Conservation (phyloP, 2,888 invertebrate genomes). For the Caenorhabditis parvicauda region DNA sequence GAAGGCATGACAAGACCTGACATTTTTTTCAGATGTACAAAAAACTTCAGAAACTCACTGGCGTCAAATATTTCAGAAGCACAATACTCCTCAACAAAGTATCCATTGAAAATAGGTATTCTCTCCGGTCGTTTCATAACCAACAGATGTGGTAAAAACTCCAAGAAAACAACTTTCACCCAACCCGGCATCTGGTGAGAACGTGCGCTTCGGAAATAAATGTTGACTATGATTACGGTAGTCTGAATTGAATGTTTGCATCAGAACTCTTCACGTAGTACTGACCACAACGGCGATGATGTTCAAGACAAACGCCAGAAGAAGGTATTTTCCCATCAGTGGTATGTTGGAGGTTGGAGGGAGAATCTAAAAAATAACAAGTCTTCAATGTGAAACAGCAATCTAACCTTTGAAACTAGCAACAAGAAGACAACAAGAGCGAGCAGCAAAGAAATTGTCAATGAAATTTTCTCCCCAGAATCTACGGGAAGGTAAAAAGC, state of each 20-base stretch:
- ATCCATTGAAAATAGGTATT: constrained; percentile 54
- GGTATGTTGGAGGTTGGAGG: constrained; percentile 97
- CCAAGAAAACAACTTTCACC: constrained; percentile 85
- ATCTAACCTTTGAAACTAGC: constrained; percentile 79
- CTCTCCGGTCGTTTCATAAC: constrained; percentile 83
- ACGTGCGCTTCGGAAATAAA: constrained; percentile 95
- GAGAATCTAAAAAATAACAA: constrained; percentile 71
- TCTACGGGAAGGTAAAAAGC: constrained; percentile 98
- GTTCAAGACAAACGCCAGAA: constrained; percentile 98
- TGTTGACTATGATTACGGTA: constrained; percentile 70
- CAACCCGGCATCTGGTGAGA: constrained; percentile 97
- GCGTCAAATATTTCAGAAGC: constrained; percentile 58
- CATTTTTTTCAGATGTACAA: not conserved
- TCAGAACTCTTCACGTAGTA: not conserved
- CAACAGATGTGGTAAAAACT: constrained; percentile 73
- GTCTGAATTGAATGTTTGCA: constrained; percentile 15
- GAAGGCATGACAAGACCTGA: constrained; percentile 57
- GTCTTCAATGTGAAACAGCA: not conserved
- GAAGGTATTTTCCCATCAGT: constrained; percentile 95
- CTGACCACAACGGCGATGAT: constrained; percentile 95
- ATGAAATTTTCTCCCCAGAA: constrained; percentile 78
- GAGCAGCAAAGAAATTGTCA: constrained; percentile 84
- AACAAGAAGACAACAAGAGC: constrained; percentile 98
- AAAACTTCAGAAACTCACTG: constrained; percentile 24
- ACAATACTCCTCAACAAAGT: constrained; percentile 59